A percentile compares a stretch with the other conserved stretches of the same genome.
These are phyloP conservation scores for Aplidium turbinatum DNA, from an alignment of 23 tunicate genomes.

Conservation along the genomic window DNA sequence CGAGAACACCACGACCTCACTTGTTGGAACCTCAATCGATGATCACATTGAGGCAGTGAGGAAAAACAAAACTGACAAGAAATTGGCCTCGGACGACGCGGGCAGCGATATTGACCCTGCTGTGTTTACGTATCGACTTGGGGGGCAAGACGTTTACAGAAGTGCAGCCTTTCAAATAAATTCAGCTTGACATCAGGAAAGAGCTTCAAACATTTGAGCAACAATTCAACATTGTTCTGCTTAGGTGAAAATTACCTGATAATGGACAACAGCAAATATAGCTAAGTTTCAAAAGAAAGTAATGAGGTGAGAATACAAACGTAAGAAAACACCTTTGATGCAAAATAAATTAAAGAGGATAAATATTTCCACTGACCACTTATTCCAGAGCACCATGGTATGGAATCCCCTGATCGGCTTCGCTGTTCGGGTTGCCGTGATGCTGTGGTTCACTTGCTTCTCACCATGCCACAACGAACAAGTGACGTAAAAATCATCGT, in stretches of 20 bases:
- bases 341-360: not conserved
- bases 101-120: too few species aligned
- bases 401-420: constrained; percentile 38
- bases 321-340: not conserved
- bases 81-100: too few species aligned
- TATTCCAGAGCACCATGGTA: constrained; percentile 46
- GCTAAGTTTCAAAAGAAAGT: not conserved
- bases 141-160: too few species aligned
- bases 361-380: constrained; percentile 41
- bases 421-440: constrained; percentile 22
- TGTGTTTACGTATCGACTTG: too few species aligned
- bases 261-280: not conserved
- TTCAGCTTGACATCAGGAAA: too few species aligned
- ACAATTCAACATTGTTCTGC: too few species aligned
- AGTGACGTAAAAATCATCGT: constrained; percentile 52
- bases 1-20: too few species aligned
- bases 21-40: too few species aligned
- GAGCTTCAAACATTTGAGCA: too few species aligned
- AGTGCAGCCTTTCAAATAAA: too few species aligned
- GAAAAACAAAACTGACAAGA: too few species aligned
- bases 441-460: constrained; percentile 24
- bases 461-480: constrained; percentile 68
- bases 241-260: not conserved
- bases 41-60: too few species aligned
- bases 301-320: not conserved